Evolutionary conservation across 2,888 invertebrate genomes (phyloP).

Genomic region (Orchestes rusci): DNA sequence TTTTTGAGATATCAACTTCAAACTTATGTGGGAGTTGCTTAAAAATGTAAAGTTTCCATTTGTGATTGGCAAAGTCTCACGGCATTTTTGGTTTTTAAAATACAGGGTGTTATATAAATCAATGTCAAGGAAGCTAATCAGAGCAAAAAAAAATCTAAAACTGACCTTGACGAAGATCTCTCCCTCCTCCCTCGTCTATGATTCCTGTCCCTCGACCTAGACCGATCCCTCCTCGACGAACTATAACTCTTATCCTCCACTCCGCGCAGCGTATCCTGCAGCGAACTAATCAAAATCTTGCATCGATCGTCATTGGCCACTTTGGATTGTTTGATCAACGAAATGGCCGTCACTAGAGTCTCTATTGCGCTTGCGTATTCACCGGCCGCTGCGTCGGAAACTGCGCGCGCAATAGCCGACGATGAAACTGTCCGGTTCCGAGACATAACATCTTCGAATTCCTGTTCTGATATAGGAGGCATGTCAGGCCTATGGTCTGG

Average conservation of each 20-base stretch:
- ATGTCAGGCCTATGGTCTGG: constrained; percentile 49
- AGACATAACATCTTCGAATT: constrained; percentile 98
- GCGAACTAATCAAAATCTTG: constrained; percentile 92
- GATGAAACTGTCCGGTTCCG: constrained; percentile 96
- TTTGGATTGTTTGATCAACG: constrained; percentile 91
- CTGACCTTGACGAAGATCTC: constrained; percentile 37
- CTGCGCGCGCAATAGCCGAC: constrained; percentile 90
- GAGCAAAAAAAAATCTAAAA: background rate
- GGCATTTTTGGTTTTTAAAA: no score
- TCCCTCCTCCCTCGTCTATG: constrained; percentile 42
- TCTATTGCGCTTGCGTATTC: constrained; percentile 98
- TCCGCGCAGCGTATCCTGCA: constrained; percentile 87
- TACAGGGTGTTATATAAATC: no score
- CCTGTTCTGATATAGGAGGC: constrained; percentile 74
- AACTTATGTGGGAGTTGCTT: no score
- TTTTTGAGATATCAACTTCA: no score
- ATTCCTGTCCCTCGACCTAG: constrained; percentile 40
- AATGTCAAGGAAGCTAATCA: background rate
- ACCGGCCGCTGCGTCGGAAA: constrained; percentile 94
- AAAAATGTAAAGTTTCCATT: no score
- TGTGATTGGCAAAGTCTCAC: no score
- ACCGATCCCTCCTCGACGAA: constrained; percentile 56
- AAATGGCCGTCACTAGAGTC: constrained; percentile 97
- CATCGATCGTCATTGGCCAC: constrained; percentile 95
- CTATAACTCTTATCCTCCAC: constrained; percentile 97